Evolutionary conservation across 2,888 invertebrate species (phyloP), one percentile per base, ranked within the genome.

Genomic region (Cephus nigrinus): DNA sequence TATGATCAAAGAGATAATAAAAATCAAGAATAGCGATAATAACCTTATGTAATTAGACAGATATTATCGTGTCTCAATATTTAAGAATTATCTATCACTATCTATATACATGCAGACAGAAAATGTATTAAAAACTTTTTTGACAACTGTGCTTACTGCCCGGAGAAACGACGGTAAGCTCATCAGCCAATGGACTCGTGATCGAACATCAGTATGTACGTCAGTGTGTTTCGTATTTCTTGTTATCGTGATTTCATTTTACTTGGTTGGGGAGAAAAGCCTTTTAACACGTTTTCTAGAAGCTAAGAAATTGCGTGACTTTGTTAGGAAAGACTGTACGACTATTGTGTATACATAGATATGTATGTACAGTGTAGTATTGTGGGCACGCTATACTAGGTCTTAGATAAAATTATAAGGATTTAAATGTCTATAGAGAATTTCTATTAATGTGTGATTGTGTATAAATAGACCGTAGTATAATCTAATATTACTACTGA

Each of bases 161-260:
- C 23, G 9, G 2, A 55, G 23, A 55, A 9, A 55, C 23, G 9
- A 23, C 9, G 15, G 5, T 23, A 55, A 23, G 23, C 23, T 9
- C 55, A 82, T 86, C 86, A 86, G 82, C 82, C 84, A 78, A 32
- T 75, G 78, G 36, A 77, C 86, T 86, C 86, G 86, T 86, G 86
- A 86, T 86, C 85, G 75, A 9, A 77, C 78, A 79, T 77, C 77
- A 79, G 79, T 81, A 80, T 69, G 71, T 72, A 74, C 55, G 78
- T 68, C 68, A 68, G 33, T 73, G 9, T 35, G n/a, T 68, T 32
- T 34, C 15, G 4, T 15, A 36, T 77, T 34, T 40, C 15, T 74
- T 74, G n/a, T 36, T 36, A 11, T 40, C 82, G 83, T 71, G 73
- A 68, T 23, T 55, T 55, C 5, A 15, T 55, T 55, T 23, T 23